Evolutionary conservation across 2,888 invertebrate genomes (phyloP).

Genomic region (Agrenia bidenticulata): DNA sequence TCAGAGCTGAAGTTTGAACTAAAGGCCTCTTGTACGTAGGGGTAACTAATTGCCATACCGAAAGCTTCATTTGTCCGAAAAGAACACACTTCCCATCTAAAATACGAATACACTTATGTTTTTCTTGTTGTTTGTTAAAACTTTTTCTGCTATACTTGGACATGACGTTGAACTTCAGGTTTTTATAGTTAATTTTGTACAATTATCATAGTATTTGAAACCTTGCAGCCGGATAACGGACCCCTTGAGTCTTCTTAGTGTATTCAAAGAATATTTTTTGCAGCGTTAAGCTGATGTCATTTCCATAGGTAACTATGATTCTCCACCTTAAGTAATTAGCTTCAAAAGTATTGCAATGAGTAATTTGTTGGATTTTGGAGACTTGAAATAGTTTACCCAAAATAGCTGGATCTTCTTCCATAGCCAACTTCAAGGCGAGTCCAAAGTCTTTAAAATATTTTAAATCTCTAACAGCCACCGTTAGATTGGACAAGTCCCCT

Average conservation of each 20-base stretch:
- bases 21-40: conserved; percentile 49
- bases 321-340: conserved; percentile 49
- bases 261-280: conserved; percentile 46
- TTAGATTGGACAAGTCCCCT: conserved; percentile 19
- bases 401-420: neutral
- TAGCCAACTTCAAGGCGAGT: conserved; percentile 13
- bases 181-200: too few species aligned
- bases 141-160: too few species aligned
- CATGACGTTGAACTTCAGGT: too few species aligned
- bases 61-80: conserved; percentile 46
- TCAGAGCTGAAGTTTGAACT: conserved; percentile 42
- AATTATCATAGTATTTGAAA: neutral
- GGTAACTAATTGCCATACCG: conserved; percentile 49
- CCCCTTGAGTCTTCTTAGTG: conserved; percentile 41
- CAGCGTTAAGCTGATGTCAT: conserved; percentile 40
- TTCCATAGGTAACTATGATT: conserved; percentile 39
- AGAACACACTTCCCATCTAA: conserved; percentile 48
- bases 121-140: too few species aligned
- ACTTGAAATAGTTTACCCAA: too few species aligned
- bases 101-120: conserved; percentile 2
- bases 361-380: too few species aligned
- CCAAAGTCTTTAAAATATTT: conserved; percentile 38
- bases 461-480: conserved; percentile 43
- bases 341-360: conserved; percentile 5
- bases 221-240: conserved; percentile 41